Conservation (phyloP, 2,113 vertebrate species). For the Hemibagrus wyckioides region DNA sequence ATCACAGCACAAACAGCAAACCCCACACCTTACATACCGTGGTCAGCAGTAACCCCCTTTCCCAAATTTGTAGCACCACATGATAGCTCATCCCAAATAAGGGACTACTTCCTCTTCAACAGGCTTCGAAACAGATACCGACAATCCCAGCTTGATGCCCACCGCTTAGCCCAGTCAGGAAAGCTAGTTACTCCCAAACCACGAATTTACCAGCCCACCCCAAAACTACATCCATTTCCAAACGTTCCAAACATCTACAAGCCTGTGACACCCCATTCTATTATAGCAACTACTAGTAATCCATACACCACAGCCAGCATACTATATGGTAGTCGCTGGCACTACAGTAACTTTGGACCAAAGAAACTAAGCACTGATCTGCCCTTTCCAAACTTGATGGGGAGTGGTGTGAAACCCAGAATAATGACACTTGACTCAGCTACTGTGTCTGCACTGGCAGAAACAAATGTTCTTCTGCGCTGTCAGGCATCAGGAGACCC, state of each 20-base stretch:
- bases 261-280: conserved; percentile 40
- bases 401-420: conserved; percentile 63
- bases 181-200: conserved; percentile 68
- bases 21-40: conserved; percentile 54
- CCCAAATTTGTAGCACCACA: conserved; percentile 29
- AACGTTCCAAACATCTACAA: conserved; percentile 50
- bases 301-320: conserved; percentile 54
- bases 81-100: conserved; percentile 52
- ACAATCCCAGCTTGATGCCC: conserved; percentile 70
- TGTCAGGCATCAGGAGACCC: conserved; percentile 74
- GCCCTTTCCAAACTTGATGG: conserved; percentile 65
- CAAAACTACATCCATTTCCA: conserved; percentile 44
- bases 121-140: conserved; percentile 75
- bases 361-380: conserved; percentile 62
- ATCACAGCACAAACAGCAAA: conserved; percentile 71
- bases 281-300: conserved; percentile 43
- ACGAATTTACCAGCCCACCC: conserved; percentile 47
- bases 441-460: conserved; percentile 71
- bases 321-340: conserved; percentile 59
- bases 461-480: conserved; percentile 69
- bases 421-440: conserved; percentile 65
- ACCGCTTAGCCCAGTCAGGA: conserved; percentile 65
- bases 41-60: conserved; percentile 18
- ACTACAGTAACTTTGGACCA: conserved; percentile 52
- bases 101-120: conserved; percentile 67